Evolutionary conservation across 1,140 invertebrate genomes (phyloP), one percentile per base, ranked within the genome.

Genomic region (Orussus abietinus): DNA sequence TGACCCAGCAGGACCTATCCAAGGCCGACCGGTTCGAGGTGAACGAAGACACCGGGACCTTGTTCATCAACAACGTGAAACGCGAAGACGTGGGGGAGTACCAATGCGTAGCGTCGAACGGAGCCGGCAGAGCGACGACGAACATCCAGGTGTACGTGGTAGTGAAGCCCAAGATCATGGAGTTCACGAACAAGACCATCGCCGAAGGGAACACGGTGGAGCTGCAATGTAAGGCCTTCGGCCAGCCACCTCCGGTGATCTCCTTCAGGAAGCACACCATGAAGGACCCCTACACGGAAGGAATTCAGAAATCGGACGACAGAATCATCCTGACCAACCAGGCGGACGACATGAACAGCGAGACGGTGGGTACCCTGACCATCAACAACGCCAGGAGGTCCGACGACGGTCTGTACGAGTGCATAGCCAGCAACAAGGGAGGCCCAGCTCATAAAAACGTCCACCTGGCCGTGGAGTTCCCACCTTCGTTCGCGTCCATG

Each of bases 351-450:
- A 73, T 77, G 7, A 76, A 75, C 44, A 74, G 77, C 10, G 79
- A 86, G 53, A 80, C 80, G 0, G 72, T 75, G 33, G 85, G 79
- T 4, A 79, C 76, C 6, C 69, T 90, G 18, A 77, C 74, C 5
- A 85, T 90, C 6, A 38, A 30, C 2, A 26, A 56, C 2, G 17
- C 46, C 36, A 70, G n/a, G 74, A 79, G 85, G 25, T 73, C 74
- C 1, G 87, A 95, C 64, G 91, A 94, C 69, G 92, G 91, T 1
- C 65, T 94, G 1, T 96, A 96, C 64, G 88, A 85, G 55, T 96
- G 92, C 57, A 79, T 88, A 22, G 90, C 90, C 1, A 73, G 77
- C 40, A 95, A 94, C 54, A 78, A 80, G 51, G 87, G 84, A n/a
- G 86, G 83, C 9, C 77, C 75, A 20, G 81, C 81, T 1, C 80